Conservation (phyloP, 1,140 invertebrate species). For the Magallana ariakensis region DNA sequence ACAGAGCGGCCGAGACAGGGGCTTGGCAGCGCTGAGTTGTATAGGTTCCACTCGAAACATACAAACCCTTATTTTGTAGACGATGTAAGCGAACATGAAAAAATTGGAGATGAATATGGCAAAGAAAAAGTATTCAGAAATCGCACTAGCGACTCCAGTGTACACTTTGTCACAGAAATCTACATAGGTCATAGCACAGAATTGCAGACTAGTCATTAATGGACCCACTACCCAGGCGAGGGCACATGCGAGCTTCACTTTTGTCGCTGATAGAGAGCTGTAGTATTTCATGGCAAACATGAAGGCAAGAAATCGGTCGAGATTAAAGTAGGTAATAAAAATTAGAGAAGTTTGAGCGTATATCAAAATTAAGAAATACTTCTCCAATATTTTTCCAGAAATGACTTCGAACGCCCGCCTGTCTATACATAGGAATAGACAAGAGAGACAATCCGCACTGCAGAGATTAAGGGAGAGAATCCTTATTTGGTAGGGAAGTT, state of each 20-base stretch:
- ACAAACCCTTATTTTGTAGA: neutral
- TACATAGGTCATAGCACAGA: neutral
- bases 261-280: neutral
- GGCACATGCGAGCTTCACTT: neutral
- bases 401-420: neutral
- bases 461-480: conserved; percentile 4
- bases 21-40: neutral
- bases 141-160: neutral
- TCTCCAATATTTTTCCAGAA: neutral
- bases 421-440: neutral
- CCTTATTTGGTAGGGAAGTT: neutral
- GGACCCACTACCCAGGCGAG: neutral
- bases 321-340: neutral
- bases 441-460: neutral
- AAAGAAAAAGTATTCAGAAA: neutral
- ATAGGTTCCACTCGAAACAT: neutral
- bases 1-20: too few species aligned
- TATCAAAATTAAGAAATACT: neutral
- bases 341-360: neutral
- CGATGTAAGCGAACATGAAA: conserved; percentile 4
- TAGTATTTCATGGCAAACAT: neutral
- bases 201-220: neutral
- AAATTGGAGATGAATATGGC: conserved; percentile 1
- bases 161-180: neutral
- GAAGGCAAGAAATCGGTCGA: neutral